These are phyloP conservation scores for Basileuterus tristriatus DNA, from an alignment of 2,797 vertebrate genomes.

Conservation along the genomic window DNA sequence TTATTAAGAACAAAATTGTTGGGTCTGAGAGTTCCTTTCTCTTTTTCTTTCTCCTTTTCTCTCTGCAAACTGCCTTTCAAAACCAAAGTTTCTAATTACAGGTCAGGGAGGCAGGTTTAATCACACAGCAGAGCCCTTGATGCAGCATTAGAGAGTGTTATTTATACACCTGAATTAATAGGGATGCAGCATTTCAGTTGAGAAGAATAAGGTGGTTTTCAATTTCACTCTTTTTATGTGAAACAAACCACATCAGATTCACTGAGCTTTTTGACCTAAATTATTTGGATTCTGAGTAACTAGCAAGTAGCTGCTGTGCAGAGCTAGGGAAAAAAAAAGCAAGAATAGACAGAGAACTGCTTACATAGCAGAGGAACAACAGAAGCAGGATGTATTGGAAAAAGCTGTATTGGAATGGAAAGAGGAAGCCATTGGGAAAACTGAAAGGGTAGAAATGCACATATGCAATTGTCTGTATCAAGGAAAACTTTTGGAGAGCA, in stretches of 20 bases:
- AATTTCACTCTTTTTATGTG: conserved; percentile 56
- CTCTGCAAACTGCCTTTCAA: conserved; percentile 71
- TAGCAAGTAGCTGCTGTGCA: neutral
- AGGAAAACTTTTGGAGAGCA: neutral
- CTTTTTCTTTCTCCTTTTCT: conserved; percentile 60
- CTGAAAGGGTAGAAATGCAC: neutral
- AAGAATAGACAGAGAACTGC: neutral
- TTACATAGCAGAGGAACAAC: neutral
- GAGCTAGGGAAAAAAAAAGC: neutral
- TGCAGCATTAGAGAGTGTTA: conserved; percentile 60
- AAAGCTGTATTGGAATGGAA: neutral
- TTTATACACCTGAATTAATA: conserved; percentile 76
- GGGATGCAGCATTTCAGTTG: conserved; percentile 67
- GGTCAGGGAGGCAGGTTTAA: conserved; percentile 71
- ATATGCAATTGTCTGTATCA: neutral
- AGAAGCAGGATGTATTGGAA: neutral
- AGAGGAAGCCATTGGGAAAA: neutral
- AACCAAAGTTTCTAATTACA: conserved; percentile 82
- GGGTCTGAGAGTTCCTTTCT: conserved; percentile 69
- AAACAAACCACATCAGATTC: conserved; percentile 59
- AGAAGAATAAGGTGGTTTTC: conserved; percentile 70
- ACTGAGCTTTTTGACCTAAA: conserved; percentile 65
- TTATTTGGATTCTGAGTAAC: conserved; percentile 43
- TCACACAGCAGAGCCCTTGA: conserved; percentile 69
- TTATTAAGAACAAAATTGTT: conserved; percentile 77